Percentiles rank a stretch among this genome's conserved stretches.
Evolutionary conservation across 2,113 vertebrate genomes (phyloP).

Genomic region (Chinchilla lanigera): DNA sequence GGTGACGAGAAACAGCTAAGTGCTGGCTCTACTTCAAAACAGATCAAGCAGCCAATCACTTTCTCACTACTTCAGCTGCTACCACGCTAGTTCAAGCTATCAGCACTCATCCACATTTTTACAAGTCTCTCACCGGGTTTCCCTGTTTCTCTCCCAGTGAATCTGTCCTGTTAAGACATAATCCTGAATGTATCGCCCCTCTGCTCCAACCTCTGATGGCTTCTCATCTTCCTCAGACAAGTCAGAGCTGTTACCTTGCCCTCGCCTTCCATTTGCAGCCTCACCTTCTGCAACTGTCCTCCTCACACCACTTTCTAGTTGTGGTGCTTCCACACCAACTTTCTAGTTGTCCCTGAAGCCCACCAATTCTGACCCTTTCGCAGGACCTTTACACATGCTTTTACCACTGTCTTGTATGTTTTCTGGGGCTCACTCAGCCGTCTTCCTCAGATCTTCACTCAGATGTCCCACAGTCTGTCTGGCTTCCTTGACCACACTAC

Average conservation of each 20-base stretch:
- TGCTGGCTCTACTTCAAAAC: conserved; percentile 26
- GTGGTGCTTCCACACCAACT: not conserved
- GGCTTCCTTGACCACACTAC: not conserved
- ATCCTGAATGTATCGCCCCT: not conserved
- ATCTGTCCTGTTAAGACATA: not conserved
- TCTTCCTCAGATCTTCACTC: not conserved
- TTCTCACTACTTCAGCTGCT: not conserved
- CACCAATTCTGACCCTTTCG: not conserved
- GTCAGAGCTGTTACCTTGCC: not conserved
- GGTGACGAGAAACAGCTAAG: not conserved
- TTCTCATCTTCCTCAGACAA: not conserved
- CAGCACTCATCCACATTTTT: not conserved
- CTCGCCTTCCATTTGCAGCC: not conserved
- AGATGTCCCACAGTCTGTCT: not conserved
- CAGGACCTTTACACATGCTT: not conserved
- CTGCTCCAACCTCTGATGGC: not conserved
- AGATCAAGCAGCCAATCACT: not conserved
- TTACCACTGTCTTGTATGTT: not conserved
- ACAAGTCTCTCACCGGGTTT: not conserved
- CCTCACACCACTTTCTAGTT: too few relatives aligned
- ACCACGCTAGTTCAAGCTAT: not conserved
- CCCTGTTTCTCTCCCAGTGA: not conserved
- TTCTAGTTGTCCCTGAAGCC: not conserved
- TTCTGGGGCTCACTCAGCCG: not conserved
- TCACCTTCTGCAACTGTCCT: not conserved